These are phyloP conservation scores for Mus spicilegus DNA, from an alignment of 2,113 vertebrate genomes.

Conservation along the genomic window DNA sequence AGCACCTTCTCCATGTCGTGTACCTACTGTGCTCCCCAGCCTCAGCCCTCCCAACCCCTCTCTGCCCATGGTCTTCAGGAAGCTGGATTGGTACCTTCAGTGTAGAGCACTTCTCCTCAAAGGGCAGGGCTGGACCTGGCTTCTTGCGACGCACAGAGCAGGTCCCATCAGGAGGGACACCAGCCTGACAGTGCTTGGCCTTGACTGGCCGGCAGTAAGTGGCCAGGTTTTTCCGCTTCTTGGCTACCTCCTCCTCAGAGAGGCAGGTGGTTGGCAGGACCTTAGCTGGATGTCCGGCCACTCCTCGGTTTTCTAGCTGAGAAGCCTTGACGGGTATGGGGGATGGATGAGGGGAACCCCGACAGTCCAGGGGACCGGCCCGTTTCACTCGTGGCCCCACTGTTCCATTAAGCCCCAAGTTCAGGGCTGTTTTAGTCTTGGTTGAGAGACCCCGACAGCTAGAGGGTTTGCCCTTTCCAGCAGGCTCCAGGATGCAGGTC, in stretches of 20 bases:
- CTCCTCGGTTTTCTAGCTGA: conserved; percentile 83
- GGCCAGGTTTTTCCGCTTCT: conserved; percentile 91
- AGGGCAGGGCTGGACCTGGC: conserved; percentile 85
- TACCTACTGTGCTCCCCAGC: not conserved
- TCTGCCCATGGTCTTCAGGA: not conserved
- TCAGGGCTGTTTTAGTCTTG: conserved; percentile 83
- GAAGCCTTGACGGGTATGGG: conserved; percentile 82
- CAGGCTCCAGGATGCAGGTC: conserved; percentile 88
- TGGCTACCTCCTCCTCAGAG: conserved; percentile 91
- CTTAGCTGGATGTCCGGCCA: conserved; percentile 83
- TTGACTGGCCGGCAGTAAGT: conserved; percentile 88
- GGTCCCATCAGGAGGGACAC: conserved; percentile 64
- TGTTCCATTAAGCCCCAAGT: conserved; percentile 90
- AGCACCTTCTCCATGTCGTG: not conserved
- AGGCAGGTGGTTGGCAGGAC: conserved; percentile 83
- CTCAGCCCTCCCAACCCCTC: not conserved
- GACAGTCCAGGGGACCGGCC: conserved; percentile 79
- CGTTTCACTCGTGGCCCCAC: conserved; percentile 85
- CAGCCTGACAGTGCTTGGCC: conserved; percentile 81
- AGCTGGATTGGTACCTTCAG: conserved; percentile 89
- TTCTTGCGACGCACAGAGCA: conserved; percentile 87
- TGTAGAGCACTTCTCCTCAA: conserved; percentile 93
- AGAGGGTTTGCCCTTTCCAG: conserved; percentile 84
- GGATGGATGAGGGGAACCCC: conserved; percentile 70
- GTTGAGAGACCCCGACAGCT: conserved; percentile 81